Evolutionary conservation across 2,888 invertebrate species (phyloP).

Genomic region (Marasmarcha lunaedactyla): DNA sequence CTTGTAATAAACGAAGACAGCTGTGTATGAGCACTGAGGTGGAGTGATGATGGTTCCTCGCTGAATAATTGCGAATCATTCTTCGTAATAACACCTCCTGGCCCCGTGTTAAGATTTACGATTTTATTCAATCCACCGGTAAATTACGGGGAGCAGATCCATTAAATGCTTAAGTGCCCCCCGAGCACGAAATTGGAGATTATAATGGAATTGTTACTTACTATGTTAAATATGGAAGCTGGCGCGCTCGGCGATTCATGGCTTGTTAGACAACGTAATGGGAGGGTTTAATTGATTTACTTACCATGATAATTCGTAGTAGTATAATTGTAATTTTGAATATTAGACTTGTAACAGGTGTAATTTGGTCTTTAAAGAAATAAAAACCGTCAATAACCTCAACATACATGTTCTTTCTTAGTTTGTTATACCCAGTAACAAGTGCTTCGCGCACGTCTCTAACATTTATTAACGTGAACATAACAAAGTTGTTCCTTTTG

Average conservation of each 20-base stretch:
- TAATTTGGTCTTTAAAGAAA: no score
- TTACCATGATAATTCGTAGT: no score
- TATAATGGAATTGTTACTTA: constrained; percentile 64
- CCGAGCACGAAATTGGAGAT: constrained; percentile 66
- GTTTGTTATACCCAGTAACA: no score
- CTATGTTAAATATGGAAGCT: constrained; percentile 59
- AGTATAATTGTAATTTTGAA: no score
- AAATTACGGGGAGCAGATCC: constrained; percentile 64
- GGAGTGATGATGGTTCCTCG: constrained; percentile 18
- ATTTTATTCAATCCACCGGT: constrained; percentile 65
- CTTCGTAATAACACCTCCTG: constrained; percentile 50
- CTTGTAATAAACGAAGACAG: no score
- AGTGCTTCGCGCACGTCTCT: no score
- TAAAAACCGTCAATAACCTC: no score
- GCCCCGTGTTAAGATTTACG: constrained; percentile 60
- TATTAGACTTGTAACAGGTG: no score
- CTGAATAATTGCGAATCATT: constrained; percentile 48
- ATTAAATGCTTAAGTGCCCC: constrained; percentile 68
- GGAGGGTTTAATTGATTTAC: not conserved
- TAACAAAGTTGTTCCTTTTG: constrained; percentile 5
- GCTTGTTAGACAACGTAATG: not conserved
- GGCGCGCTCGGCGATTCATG: constrained; percentile 16
- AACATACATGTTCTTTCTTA: no score
- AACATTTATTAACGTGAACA: constrained; percentile 1
- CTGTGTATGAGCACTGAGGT: not conserved